Evolutionary conservation across 2,888 invertebrate genomes (phyloP).

Genomic region (Agrypnus murinus): DNA sequence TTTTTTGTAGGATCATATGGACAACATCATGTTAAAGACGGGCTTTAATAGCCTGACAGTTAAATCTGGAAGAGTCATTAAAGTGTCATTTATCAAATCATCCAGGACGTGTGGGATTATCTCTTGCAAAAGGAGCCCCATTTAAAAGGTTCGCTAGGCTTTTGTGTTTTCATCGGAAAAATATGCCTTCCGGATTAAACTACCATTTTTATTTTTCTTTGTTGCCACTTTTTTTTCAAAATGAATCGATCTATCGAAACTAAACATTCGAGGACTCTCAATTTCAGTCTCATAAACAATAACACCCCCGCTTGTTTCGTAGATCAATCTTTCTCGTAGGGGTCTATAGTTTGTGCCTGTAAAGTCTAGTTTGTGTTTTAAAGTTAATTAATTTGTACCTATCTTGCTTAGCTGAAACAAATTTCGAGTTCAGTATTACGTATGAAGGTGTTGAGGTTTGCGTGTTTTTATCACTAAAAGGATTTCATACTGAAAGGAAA

Average conservation of each 20-base stretch:
- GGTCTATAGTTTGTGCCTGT: too few species aligned
- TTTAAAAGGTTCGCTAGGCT: not conserved
- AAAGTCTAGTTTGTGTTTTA: conserved; percentile 10
- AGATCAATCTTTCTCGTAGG: too few species aligned
- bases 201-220: not conserved
- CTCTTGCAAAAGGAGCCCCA: not conserved
- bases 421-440: not conserved
- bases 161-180: not conserved
- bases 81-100: conserved; percentile 26
- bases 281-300: too few species aligned
- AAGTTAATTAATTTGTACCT: conserved; percentile 16
- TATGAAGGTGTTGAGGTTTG: not conserved
- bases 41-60: conserved; percentile 18
- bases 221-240: too few species aligned
- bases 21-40: conserved; percentile 4
- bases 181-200: not conserved
- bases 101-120: conserved; percentile 18
- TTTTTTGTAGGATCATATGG: conserved; percentile 23
- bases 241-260: too few species aligned
- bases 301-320: too few species aligned
- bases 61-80: conserved; percentile 17
- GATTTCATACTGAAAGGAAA: conserved; percentile 9
- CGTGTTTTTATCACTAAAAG: not conserved
- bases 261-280: too few species aligned
- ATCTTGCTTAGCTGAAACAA: too few species aligned